These are phyloP conservation scores for Diaprepes abbreviatus DNA, from an alignment of 2,888 invertebrate genomes.

Conservation along the genomic window DNA sequence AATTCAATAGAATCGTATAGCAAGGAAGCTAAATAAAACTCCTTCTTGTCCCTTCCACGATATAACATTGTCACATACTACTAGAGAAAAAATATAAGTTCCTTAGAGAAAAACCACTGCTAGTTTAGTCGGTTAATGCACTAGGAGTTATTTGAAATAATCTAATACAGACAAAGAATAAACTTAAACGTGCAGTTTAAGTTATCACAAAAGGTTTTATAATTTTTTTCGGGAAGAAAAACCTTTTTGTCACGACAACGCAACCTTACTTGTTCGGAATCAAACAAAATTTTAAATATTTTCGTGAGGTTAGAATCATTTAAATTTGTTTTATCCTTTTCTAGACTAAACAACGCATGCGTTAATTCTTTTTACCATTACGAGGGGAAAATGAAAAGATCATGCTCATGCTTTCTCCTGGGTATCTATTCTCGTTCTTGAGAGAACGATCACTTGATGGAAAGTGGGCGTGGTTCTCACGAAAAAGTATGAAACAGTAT, in stretches of 20 bases:
- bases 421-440: no score
- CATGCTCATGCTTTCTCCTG: no score
- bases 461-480: no score
- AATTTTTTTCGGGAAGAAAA: constrained; percentile 6
- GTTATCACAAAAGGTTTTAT: background rate
- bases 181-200: constrained; percentile 3
- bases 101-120: background rate
- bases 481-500: no score
- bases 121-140: no score
- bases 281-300: constrained; percentile 23
- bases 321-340: constrained; percentile 9
- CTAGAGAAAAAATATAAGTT: constrained; percentile 13
- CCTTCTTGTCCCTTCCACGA: constrained; percentile 57
- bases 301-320: constrained; percentile 32
- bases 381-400: constrained; percentile 1
- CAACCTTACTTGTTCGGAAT: background rate
- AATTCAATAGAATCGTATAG: constrained; percentile 77
- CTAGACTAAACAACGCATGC: constrained; percentile 6
- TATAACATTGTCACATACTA: constrained; percentile 61
- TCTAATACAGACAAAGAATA: no score
- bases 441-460: no score
- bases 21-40: constrained; percentile 65
- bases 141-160: no score
- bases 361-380: background rate
- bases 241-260: constrained; percentile 1